These are phyloP conservation scores for Hemicrepidius hirtus DNA, from an alignment of 2,888 invertebrate genomes.

Conservation along the genomic window DNA sequence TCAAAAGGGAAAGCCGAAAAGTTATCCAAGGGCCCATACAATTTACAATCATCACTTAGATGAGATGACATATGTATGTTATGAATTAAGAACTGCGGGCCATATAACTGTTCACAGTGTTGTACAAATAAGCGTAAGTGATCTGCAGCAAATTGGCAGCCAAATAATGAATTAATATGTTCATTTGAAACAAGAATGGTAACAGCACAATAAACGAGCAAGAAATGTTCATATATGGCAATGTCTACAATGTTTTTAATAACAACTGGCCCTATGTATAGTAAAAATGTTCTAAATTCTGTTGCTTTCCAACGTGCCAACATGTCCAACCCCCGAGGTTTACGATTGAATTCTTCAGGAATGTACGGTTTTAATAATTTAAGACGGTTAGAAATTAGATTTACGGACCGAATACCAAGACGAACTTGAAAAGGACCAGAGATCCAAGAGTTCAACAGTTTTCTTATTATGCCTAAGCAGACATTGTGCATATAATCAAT, in stretches of 20 bases:
- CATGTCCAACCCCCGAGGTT: conserved; percentile 44
- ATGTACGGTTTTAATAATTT: conserved; percentile 17
- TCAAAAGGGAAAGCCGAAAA: no score
- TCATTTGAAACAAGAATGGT: conserved; percentile 35
- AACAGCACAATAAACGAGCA: conserved; percentile 46
- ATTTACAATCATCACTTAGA: no score
- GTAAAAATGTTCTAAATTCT: conserved; percentile 46
- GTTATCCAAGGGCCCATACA: no score
- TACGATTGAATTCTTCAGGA: conserved; percentile 50
- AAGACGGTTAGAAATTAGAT: conserved; percentile 12
- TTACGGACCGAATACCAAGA: background rate
- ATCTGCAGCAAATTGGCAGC: no score
- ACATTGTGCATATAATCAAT: no score
- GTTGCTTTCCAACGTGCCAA: conserved; percentile 53
- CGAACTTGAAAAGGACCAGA: conserved; percentile 4
- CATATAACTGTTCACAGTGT: no score
- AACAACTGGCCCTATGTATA: conserved; percentile 50
- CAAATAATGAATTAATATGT: no score
- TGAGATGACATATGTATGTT: no score
- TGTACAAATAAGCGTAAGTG: no score
- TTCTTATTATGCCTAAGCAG: conserved; percentile 36
- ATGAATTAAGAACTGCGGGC: no score
- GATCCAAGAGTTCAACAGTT: conserved; percentile 31
- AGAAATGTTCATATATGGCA: conserved; percentile 48
- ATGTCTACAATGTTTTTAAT: conserved; percentile 40